Evolutionary conservation across 2,113 vertebrate species (phyloP), one percentile per base, ranked within the genome.

Genomic region (Vulpes vulpes): DNA sequence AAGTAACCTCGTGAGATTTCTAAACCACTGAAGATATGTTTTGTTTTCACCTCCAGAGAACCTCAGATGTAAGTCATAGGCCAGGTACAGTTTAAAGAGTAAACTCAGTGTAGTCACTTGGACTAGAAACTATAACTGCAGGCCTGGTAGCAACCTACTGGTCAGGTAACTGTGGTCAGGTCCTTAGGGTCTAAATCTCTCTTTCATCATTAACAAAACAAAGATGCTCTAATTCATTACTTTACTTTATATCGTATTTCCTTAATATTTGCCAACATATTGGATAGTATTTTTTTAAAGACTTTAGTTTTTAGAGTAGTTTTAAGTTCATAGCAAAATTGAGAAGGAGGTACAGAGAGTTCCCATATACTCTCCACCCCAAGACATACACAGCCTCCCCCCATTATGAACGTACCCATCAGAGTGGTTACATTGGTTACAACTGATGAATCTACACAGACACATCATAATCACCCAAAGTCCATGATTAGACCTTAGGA

Each of bases 191-290:
- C 7, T 82, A 74, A 62, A 32, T 59, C n/a, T 59, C 14, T 88
- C 20, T 79, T 85, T 95, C 8, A 7, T 90, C 11, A 49, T 76
- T 93, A 74, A 73, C 20, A 82, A 71, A 97, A 84, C 35, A 82
- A 89, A 71, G 22, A 9, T 71, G 6, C 15, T 65, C 8, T 60
- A 9, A 38, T 35, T 64, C n/a, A 71, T 83, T 80, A 23, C 11
- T 30, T 38, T 81, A 57, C 53, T 86, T 15, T 62, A 27, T 79
- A 16, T 35, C 67, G 59, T 59, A 32, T 43, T 92, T 87, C 17
- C 73, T 85, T 32, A 87, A 55, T 27, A 73, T 43, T 73, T 85
- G 20, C 32, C 79, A 80, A 92, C 27, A 2, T 71, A 73, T 69
- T 67, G 22, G 27, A 49, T 60, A 80, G 25, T 62, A 38, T 78